Conservation (phyloP, 2,113 vertebrate species). For the Clarias macrocephalus region DNA sequence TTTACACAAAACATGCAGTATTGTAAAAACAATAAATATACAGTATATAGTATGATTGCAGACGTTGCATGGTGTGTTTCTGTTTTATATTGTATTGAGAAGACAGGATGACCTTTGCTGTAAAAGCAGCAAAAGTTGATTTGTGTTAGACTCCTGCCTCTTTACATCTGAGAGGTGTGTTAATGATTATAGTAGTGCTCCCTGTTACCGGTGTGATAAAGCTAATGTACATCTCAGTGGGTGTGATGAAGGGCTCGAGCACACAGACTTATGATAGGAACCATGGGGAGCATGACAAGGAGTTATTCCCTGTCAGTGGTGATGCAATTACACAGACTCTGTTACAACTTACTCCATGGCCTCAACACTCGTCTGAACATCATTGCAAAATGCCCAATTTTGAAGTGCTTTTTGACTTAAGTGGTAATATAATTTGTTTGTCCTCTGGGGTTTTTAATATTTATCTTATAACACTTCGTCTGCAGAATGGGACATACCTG, state of each 20-base stretch:
- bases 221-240: slow-evolving; percentile 3
- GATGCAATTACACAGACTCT: background rate
- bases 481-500: background rate
- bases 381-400: background rate
- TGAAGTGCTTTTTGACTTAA: background rate
- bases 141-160: background rate
- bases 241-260: background rate
- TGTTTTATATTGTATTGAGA: background rate
- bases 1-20: too few species aligned
- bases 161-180: background rate
- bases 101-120: background rate
- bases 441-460: background rate
- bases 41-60: too few species aligned
- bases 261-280: slow-evolving; percentile 5
- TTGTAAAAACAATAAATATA: too few species aligned
- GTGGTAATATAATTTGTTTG: background rate
- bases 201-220: background rate
- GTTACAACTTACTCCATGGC: background rate
- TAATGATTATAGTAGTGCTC: background rate
- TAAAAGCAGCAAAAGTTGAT: background rate
- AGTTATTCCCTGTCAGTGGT: background rate
- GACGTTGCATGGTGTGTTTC: background rate
- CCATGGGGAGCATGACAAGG: background rate
- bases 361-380: background rate
- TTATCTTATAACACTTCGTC: background rate